These are phyloP conservation scores for Tyto alba DNA, from an alignment of 2,113 vertebrate species.

Conservation along the genomic window DNA sequence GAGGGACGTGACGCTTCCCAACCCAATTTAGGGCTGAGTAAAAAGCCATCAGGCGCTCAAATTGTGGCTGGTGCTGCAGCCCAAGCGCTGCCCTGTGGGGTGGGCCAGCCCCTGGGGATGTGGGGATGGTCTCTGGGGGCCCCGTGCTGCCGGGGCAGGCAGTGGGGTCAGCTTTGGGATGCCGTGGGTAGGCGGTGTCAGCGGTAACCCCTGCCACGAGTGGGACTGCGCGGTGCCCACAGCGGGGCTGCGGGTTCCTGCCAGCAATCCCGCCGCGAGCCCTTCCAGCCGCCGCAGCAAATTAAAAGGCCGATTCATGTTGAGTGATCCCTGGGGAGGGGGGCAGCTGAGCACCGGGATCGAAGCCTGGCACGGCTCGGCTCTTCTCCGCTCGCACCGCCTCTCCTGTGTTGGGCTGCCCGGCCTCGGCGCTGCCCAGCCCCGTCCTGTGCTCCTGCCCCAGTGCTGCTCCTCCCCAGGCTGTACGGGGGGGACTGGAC, in stretches of 20 bases:
- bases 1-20: conserved; percentile 11
- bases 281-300: conserved; percentile 72
- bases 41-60: conserved; percentile 14
- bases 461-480: background rate
- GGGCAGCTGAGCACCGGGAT: conserved; percentile 46
- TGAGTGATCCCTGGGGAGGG: conserved; percentile 76
- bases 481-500: background rate
- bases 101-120: background rate
- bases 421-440: background rate
- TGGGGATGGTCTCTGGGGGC: background rate
- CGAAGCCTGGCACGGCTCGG: conserved; percentile 46
- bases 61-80: background rate
- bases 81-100: background rate
- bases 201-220: background rate
- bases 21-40: conserved; percentile 8
- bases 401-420: background rate
- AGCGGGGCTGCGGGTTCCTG: conserved; percentile 57
- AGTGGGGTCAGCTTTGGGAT: background rate
- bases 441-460: background rate
- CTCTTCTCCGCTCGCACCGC: background rate
- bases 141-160: background rate
- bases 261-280: conserved; percentile 45
- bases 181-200: background rate
- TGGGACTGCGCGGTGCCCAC: background rate
- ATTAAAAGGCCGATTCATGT: conserved; percentile 79